A percentile compares a stretch with the other conserved stretches of the same genome.
These are phyloP conservation scores for Dryomyza anilis DNA, from an alignment of 2,888 invertebrate species.

Conservation along the genomic window DNA sequence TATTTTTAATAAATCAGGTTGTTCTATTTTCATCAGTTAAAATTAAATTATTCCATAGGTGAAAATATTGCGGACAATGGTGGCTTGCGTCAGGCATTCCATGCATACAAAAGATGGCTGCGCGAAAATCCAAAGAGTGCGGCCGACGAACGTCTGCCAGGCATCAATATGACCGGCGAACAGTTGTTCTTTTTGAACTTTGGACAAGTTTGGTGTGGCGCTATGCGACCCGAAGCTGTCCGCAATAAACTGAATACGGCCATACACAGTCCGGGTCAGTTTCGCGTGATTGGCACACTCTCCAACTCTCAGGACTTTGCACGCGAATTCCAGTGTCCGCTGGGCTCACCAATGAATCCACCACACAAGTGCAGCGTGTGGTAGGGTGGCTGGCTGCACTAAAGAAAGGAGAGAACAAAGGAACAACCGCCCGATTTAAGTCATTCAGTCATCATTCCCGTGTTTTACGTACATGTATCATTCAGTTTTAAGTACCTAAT, in stretches of 20 bases:
- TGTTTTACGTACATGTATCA: not conserved
- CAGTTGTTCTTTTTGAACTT: constrained; percentile 91
- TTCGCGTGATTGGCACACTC: constrained; percentile 78
- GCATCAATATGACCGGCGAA: constrained; percentile 75
- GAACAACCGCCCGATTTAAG: not conserved
- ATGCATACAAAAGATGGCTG: constrained; percentile 83
- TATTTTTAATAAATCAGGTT: not conserved
- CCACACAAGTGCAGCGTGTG: constrained; percentile 77
- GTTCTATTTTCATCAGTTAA: not conserved
- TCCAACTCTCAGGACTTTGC: constrained; percentile 81
- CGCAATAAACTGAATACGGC: constrained; percentile 81
- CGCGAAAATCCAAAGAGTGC: constrained; percentile 65
- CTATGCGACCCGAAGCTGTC: constrained; percentile 80
- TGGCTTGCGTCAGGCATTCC: constrained; percentile 89
- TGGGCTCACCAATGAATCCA: constrained; percentile 81
- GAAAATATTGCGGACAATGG: constrained; percentile 98
- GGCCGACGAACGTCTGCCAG: constrained; percentile 69
- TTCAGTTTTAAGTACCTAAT: not conserved
- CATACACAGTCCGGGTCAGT: constrained; percentile 82
- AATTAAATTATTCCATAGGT: constrained; percentile 35
- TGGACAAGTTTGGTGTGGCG: constrained; percentile 85
- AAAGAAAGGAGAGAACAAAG: no score
- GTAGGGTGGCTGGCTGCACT: constrained; percentile 56
- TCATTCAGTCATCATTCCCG: not conserved
- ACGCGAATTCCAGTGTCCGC: constrained; percentile 71